Evolutionary conservation across 2,797 vertebrate species (phyloP).

Genomic region (Siniperca scherzeri): DNA sequence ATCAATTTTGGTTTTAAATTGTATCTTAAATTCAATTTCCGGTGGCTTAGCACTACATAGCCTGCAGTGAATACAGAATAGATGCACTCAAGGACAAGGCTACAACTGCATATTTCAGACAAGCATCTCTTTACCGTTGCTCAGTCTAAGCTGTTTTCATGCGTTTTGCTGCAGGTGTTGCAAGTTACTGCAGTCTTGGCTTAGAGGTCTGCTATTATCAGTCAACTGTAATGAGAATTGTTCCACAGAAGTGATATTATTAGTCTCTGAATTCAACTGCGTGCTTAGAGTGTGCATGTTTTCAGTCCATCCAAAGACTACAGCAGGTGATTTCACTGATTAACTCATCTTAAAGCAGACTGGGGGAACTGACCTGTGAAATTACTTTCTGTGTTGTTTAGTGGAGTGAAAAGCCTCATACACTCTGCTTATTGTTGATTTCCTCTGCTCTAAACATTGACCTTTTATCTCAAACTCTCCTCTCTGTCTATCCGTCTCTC

Average conservation of each 20-base stretch:
- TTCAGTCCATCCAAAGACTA: not conserved
- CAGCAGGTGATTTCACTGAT: constrained; percentile 1
- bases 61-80: constrained; percentile 43
- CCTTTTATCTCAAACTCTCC: not conserved
- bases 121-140: constrained; percentile 20
- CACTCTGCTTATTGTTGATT: not conserved
- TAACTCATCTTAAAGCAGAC: not conserved
- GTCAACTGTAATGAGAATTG: constrained; percentile 26
- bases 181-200: constrained; percentile 10
- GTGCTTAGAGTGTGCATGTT: not conserved
- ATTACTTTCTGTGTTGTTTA: not conserved
- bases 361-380: not conserved
- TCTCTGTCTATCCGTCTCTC: not conserved
- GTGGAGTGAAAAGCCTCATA: not conserved
- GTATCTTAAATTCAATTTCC: constrained; percentile 32
- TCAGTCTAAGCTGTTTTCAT: constrained; percentile 8
- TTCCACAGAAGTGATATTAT: constrained; percentile 20
- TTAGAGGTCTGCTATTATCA: constrained; percentile 14
- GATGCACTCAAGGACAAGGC: constrained; percentile 20
- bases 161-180: not conserved
- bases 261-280: constrained; percentile 5
- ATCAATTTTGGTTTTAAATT: constrained; percentile 30
- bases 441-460: not conserved
- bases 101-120: constrained; percentile 20
- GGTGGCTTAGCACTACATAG: not conserved